Percentiles rank a stretch among this genome's conserved stretches.
These are phyloP conservation scores for Carollia perspicillata DNA, from an alignment of 2,113 vertebrate genomes.

Conservation along the genomic window DNA sequence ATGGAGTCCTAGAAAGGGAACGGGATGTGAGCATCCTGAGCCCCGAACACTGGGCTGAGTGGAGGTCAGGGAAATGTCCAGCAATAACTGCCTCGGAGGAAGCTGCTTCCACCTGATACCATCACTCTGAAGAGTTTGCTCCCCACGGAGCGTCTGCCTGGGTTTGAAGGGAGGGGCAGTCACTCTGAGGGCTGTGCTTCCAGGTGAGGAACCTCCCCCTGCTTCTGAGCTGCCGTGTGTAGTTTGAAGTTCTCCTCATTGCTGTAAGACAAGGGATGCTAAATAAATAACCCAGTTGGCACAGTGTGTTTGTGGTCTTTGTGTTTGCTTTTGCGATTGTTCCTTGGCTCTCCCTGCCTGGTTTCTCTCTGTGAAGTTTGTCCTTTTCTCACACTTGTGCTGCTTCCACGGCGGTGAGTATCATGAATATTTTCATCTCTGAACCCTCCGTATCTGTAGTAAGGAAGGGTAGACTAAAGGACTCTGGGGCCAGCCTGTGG, in stretches of 20 bases:
- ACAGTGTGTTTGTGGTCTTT: background rate
- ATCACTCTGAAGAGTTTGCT: background rate
- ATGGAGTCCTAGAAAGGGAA: background rate
- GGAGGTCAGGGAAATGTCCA: background rate
- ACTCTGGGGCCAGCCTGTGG: background rate
- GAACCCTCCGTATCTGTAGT: background rate
- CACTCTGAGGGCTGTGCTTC: background rate
- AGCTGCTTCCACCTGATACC: background rate
- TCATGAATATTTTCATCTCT: background rate
- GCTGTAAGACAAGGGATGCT: constrained; percentile 5
- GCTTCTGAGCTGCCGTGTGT: background rate
- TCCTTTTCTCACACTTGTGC: background rate
- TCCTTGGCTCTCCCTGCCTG: background rate
- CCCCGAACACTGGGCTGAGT: background rate
- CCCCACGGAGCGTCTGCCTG: background rate
- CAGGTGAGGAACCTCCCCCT: background rate
- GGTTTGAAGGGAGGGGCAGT: background rate
- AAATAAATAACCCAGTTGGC: background rate
- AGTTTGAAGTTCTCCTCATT: constrained; percentile 36
- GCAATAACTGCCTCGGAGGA: background rate
- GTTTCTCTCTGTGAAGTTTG: background rate
- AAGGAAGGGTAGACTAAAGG: background rate
- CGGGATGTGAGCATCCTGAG: background rate
- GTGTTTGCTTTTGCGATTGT: background rate
- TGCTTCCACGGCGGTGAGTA: background rate